Base-by-base conservation (phyloP, 2,888 invertebrate genomes). In the Polyploca ridens region DNA sequence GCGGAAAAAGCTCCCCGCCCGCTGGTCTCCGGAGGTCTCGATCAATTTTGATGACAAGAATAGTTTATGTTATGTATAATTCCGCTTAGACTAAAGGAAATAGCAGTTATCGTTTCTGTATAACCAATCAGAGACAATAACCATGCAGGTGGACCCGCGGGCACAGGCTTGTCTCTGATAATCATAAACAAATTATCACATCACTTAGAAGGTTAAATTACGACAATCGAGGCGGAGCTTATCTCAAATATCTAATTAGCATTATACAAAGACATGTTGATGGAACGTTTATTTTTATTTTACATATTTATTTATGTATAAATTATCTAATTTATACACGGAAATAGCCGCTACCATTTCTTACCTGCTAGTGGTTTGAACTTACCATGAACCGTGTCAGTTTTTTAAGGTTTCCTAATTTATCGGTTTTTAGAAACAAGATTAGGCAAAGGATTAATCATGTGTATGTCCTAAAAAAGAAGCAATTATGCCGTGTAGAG, bases 171-270 rank as follows among this genome's bases (percentile, higher is more conserved):
- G 6, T 10, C 11, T 7, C 13, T 62, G 67, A 59, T 70, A 63
- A 69, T 69, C 69, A 70, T 73, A 66, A 73, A 73, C 73, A 70
- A 72, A 76, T 75, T 72, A 73, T 69, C 69, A 70, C 70, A 69
- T 71, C 63, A 70, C 70, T 66, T 46, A 68, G 63, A 64, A 61
- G 64, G 63, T 67, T 69, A 57, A 58, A 46, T 77, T 76, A 66
- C 63, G 69, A 70, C 68, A 75, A 69, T 35, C 58, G 27, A 19
- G 57, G 33, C 64, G 61, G 62, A 33, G 46, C 63, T 65, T 27
- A 46, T 33, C 61, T 64, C 60, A 68, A 61, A 61, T 61, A 41
- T 27, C 41, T 44, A 4, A 61, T 44, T 44, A 41, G 27, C 61
- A 61, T 60, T 19, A 41, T 27, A 61, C 41, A 61, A 59, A 61